phyloP scores from a whole-genome alignment of 2,888 invertebrate genomes.

The Chloroclysta siterata region DNA sequence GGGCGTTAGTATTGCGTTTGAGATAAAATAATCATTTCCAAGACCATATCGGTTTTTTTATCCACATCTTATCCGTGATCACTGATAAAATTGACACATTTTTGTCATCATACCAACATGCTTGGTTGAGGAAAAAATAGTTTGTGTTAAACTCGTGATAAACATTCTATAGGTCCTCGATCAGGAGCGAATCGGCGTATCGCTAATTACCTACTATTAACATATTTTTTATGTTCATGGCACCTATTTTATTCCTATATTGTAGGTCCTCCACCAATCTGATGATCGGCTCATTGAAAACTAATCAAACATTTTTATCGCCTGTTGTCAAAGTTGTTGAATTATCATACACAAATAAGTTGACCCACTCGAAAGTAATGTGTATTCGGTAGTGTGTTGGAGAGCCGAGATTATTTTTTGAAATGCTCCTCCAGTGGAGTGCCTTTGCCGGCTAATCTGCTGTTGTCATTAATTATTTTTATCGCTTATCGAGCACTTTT shows the following conservation, averaged over 20 bases:
- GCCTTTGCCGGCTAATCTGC: constrained; percentile 78
- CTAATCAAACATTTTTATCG: constrained; percentile 37
- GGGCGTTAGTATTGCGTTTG: not conserved
- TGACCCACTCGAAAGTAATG: constrained; percentile 80
- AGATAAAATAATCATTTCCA: constrained; percentile 21
- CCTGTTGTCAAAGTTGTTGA: constrained; percentile 53
- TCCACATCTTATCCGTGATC: constrained; percentile 32
- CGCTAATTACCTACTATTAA: not conserved
- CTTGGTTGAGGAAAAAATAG: not conserved
- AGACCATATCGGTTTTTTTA: constrained; percentile 31
- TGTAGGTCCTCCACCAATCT: not conserved
- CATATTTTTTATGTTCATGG: not conserved
- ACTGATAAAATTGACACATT: constrained; percentile 32
- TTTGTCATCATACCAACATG: constrained; percentile 8
- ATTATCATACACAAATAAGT: constrained; percentile 73
- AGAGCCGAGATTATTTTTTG: constrained; percentile 83
- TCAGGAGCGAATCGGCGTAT: not conserved
- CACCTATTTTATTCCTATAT: not conserved
- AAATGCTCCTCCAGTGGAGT: constrained; percentile 83
- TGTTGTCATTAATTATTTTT: constrained; percentile 84
- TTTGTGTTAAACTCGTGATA: not conserved
- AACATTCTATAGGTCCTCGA: not conserved
- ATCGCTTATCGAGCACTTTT: constrained; percentile 82
- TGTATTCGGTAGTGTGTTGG: constrained; percentile 74
- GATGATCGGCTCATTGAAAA: constrained; percentile 13